Conservation (phyloP, 2,888 invertebrate species). For the Hymenopus coronatus region DNA sequence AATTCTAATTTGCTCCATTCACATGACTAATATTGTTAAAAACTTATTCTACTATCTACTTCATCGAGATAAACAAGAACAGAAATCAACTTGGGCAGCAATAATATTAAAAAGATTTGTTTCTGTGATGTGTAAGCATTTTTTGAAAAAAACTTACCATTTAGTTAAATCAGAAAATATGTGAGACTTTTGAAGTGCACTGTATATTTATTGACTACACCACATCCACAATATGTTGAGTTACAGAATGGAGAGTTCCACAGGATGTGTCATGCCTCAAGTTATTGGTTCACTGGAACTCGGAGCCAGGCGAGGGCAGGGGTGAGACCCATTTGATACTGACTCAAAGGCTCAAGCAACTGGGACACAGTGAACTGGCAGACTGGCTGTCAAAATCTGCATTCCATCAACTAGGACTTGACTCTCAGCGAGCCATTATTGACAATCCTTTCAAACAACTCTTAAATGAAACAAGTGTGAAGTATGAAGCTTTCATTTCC, state of each 20-base stretch:
- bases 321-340: slow-evolving; percentile 57
- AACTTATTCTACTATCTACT: too few relatives aligned
- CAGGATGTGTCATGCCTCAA: slow-evolving; percentile 55
- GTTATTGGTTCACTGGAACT: slow-evolving; percentile 59
- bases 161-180: too few relatives aligned
- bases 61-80: too few relatives aligned
- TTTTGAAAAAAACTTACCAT: too few relatives aligned
- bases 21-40: too few relatives aligned
- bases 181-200: too few relatives aligned
- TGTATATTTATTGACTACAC: too few relatives aligned
- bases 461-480: slow-evolving; percentile 26
- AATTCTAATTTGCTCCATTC: too few relatives aligned
- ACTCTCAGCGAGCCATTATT: slow-evolving; percentile 47
- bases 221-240: background rate
- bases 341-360: slow-evolving; percentile 56
- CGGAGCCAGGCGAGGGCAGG: slow-evolving; percentile 50
- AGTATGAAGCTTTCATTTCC: too few relatives aligned
- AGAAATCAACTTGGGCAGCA: too few relatives aligned
- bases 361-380: slow-evolving; percentile 56
- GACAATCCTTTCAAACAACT: slow-evolving; percentile 41
- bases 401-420: slow-evolving; percentile 54
- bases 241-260: slow-evolving; percentile 49
- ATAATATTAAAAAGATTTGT: too few relatives aligned
- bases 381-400: slow-evolving; percentile 60
- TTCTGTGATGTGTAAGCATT: too few relatives aligned